Evolutionary conservation across 2,113 vertebrate genomes (phyloP).

Genomic region (Kryptolebias marmoratus): DNA sequence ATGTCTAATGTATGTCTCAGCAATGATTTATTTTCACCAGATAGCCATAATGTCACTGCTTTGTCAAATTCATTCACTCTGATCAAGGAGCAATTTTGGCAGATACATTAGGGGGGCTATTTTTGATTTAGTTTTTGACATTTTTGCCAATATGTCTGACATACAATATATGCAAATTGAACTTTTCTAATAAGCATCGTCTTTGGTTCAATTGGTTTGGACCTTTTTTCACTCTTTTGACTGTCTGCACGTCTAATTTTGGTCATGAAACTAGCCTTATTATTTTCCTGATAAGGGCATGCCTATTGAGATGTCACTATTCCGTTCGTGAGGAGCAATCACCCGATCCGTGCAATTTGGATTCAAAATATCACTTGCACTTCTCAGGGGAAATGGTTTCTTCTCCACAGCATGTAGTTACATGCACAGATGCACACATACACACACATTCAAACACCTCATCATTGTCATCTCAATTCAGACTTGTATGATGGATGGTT

Average conservation of each 20-base stretch:
- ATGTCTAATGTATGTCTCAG: slow-evolving; percentile 54
- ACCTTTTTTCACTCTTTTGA: slow-evolving; percentile 42
- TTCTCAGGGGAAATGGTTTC: slow-evolving; percentile 59
- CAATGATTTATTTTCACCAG: slow-evolving; percentile 58
- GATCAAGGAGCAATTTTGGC: slow-evolving; percentile 70
- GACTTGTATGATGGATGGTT: slow-evolving; percentile 66
- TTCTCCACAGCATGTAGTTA: slow-evolving; percentile 31
- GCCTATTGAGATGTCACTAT: slow-evolving; percentile 75
- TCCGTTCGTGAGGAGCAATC: slow-evolving; percentile 50
- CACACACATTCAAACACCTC: slow-evolving; percentile 26
- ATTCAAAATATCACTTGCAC: slow-evolving; percentile 67
- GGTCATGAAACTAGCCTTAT: slow-evolving; percentile 64
- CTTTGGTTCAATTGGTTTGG: slow-evolving; percentile 61
- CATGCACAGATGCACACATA: slow-evolving; percentile 25
- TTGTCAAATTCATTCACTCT: slow-evolving; percentile 66
- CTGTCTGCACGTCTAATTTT: slow-evolving; percentile 61
- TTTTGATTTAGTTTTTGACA: slow-evolving; percentile 72
- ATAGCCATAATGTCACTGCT: slow-evolving; percentile 49
- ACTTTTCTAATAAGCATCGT: slow-evolving; percentile 70
- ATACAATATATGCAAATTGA: slow-evolving; percentile 72
- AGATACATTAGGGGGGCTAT: slow-evolving; percentile 48
- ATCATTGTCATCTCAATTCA: slow-evolving; percentile 61
- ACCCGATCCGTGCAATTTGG: slow-evolving; percentile 66
- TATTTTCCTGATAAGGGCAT: slow-evolving; percentile 74
- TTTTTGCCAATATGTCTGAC: slow-evolving; percentile 67